These are phyloP conservation scores for Sapajus apella DNA, from an alignment of 2,113 vertebrate genomes.

Conservation along the genomic window DNA sequence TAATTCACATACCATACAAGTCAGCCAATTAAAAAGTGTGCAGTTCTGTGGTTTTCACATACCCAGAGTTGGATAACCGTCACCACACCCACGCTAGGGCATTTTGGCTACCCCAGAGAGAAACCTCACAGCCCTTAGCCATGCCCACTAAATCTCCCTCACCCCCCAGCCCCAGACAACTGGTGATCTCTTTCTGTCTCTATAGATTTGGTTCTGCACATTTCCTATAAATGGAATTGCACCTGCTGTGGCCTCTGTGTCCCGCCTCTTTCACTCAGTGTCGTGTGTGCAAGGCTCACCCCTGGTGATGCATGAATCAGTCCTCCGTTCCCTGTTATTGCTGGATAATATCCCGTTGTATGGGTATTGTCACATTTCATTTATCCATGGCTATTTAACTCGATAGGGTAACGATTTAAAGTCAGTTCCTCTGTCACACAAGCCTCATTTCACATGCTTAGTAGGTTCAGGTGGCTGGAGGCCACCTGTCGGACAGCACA, in stretches of 20 bases:
- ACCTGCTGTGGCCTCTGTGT: accelerated
- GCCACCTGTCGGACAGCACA: accelerated
- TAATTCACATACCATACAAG: accelerated
- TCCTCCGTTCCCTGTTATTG: too few relatives aligned
- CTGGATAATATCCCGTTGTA: accelerated
- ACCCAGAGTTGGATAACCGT: neutral
- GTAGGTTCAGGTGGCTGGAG: accelerated
- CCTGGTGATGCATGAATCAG: accelerated
- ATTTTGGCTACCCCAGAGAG: neutral
- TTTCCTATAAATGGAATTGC: accelerated
- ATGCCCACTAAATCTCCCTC: accelerated
- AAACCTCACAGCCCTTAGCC: neutral
- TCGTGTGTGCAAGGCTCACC: neutral
- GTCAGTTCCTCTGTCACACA: accelerated
- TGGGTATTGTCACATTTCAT: neutral
- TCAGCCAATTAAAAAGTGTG: accelerated
- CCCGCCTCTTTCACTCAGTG: neutral
- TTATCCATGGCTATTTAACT: neutral
- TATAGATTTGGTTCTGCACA: neutral
- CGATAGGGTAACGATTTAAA: neutral
- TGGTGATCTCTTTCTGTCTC: accelerated
- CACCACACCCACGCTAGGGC: neutral
- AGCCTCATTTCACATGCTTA: accelerated
- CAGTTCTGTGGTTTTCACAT: accelerated
- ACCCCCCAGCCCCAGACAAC: neutral